Evolutionary conservation across 2,113 vertebrate genomes (phyloP).

Genomic region (Chinchilla lanigera): DNA sequence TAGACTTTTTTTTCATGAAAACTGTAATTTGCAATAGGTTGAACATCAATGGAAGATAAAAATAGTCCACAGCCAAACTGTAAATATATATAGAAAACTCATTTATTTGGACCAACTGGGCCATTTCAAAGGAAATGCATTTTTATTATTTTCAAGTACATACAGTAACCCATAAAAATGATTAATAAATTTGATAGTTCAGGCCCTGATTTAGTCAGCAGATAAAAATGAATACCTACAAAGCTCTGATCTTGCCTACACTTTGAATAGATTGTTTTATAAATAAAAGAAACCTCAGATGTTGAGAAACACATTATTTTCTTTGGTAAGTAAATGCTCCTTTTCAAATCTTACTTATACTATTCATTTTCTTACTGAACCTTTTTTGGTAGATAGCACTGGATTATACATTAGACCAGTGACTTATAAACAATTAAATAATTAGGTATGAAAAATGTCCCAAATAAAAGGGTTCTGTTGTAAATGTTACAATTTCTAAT

Average conservation of each 20-base stretch:
- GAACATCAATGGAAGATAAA: conserved; percentile 18
- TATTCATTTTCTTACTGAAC: conserved; percentile 39
- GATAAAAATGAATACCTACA: conserved; percentile 61
- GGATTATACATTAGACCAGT: not conserved
- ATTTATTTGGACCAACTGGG: not conserved
- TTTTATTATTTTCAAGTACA: conserved; percentile 47
- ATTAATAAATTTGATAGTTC: not conserved
- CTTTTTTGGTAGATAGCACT: not conserved
- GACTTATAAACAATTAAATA: conserved; percentile 1
- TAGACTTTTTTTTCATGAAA: conserved; percentile 40
- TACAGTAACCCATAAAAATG: conserved; percentile 54
- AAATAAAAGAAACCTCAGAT: conserved; percentile 64
- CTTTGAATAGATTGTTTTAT: conserved; percentile 59
- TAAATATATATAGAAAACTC: conserved; percentile 30
- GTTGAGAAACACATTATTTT: conserved; percentile 58
- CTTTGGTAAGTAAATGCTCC: conserved; percentile 60
- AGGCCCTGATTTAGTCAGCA: conserved; percentile 40
- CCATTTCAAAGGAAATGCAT: conserved; percentile 35
- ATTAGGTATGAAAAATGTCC: conserved; percentile 26
- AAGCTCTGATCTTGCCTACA: conserved; percentile 25
- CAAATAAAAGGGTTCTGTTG: conserved; percentile 23
- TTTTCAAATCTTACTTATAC: conserved; percentile 58
- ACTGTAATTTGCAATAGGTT: conserved; percentile 30
- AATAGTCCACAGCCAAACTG: conserved; percentile 22
- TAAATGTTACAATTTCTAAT: conserved; percentile 56